phyloP scores from a whole-genome alignment of 2,888 invertebrate genomes.

The Drosophila acutilabella region DNA sequence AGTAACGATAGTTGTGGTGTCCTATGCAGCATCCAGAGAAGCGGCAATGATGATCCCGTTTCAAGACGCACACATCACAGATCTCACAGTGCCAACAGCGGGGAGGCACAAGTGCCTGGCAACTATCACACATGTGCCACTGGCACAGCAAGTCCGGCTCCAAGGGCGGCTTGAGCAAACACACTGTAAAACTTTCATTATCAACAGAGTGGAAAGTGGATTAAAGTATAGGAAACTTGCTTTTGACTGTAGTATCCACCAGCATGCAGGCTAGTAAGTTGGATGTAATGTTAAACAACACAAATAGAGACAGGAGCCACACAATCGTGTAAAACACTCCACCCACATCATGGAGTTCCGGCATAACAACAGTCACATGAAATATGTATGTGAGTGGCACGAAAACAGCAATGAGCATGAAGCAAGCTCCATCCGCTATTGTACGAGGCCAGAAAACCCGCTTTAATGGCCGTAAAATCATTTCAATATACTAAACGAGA shows the following conservation, averaged over 20 bases:
- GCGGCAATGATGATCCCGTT: constrained; percentile 95
- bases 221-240: constrained; percentile 71
- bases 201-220: neutral
- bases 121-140: constrained; percentile 92
- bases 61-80: constrained; percentile 92
- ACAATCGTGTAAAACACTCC: constrained; percentile 87
- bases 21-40: constrained; percentile 96
- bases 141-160: constrained; percentile 80
- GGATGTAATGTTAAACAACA: constrained; percentile 91
- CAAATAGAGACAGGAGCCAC: constrained; percentile 88
- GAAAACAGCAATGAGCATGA: constrained; percentile 72
- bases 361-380: constrained; percentile 89
- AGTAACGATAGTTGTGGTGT: constrained; percentile 94
- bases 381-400: constrained; percentile 83
- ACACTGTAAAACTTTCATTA: constrained; percentile 57
- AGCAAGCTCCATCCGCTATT: constrained; percentile 77
- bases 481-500: constrained; percentile 25
- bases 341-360: constrained; percentile 87
- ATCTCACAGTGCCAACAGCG: constrained; percentile 95
- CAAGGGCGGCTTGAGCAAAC: constrained; percentile 81
- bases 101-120: constrained; percentile 91
- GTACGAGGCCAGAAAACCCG: constrained; percentile 65
- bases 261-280: constrained; percentile 92
- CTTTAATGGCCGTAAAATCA: constrained; percentile 66
- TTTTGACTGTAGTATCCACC: constrained; percentile 91